phyloP scores from a whole-genome alignment of 2,888 invertebrate species.

The Catocala sponsa region DNA sequence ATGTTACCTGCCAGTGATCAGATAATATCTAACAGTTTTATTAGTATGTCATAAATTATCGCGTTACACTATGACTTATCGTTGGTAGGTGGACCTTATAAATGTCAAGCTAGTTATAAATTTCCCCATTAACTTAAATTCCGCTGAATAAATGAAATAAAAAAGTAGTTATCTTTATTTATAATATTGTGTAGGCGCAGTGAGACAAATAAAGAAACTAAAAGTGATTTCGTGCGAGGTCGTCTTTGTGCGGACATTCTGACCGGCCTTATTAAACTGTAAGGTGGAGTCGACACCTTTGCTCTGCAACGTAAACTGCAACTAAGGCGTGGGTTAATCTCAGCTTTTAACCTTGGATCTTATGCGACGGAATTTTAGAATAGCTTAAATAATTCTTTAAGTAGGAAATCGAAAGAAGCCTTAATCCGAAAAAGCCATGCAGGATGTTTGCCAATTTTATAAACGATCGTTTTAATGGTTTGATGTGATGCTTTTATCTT shows the following conservation, averaged over 20 bases:
- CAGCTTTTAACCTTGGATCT: conserved; percentile 24
- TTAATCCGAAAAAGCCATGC: too few species aligned
- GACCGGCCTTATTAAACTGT: conserved; percentile 39
- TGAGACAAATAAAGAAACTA: conserved; percentile 66
- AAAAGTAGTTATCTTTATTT: conserved; percentile 55
- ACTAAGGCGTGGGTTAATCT: conserved; percentile 17
- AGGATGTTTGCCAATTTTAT: too few species aligned
- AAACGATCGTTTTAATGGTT: too few species aligned
- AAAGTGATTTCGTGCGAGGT: conserved; percentile 68
- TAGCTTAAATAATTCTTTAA: too few species aligned
- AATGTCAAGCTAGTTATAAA: conserved; percentile 37
- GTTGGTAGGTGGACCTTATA: conserved; percentile 32
- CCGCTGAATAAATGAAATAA: conserved; percentile 40
- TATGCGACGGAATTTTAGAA: conserved; percentile 4
- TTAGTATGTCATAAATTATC: conserved; percentile 25
- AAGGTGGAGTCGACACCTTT: conserved; percentile 45
- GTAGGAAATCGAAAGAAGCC: too few species aligned
- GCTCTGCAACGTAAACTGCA: conserved; percentile 26
- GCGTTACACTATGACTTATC: conserved; percentile 22
- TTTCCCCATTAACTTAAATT: conserved; percentile 34
- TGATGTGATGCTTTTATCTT: too few species aligned
- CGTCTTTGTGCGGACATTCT: conserved; percentile 65
- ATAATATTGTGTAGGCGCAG: conserved; percentile 64
- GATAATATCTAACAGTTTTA: conserved; percentile 22
- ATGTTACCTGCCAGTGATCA: conserved; percentile 3